Base-by-base conservation (phyloP, 92 coral and sea anemone species). In the Meandrina meandrites region DNA sequence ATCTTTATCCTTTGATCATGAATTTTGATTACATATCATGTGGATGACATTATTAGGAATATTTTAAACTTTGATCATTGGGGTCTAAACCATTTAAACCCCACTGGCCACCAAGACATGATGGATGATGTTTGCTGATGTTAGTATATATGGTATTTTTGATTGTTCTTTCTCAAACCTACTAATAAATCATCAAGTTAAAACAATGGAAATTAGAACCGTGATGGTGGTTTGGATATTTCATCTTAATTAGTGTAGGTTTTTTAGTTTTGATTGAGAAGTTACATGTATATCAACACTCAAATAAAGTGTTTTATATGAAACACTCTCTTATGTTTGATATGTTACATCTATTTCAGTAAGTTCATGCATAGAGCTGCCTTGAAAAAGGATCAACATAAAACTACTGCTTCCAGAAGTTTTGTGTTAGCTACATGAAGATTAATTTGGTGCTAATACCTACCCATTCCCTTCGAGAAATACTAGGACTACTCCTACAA, bases 1-100 rank as follows among this genome's bases (percentile, higher is more conserved):
- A 45, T 82, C 77, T 82, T 82, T 71, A n/a, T 82, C 77, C 77
- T 82, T 82, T 67, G 86, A 82, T 82, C 58, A 40, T 67, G 57
- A 67, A 64, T 36, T 82, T n/a, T 82, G 53, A 66, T 82, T 82
- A 30, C 73, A 82, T 64, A 82, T 82, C 86, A 82, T 68, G 58
- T 82, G 75, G 37, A 66, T 42, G 34, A 66, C 77, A 68, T 82
- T 66, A 56, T 66, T 82, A 67, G 86, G 58, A 82, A 67, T 47
- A 32, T 71, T 71, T 71, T 31, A 71, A 71, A 71, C 47, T 71
- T 71, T 71, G 76, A n/a, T 82, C 50, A 37, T 82, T 82, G 73
- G 56, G 56, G 77, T 81, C 76, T 81, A 81, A 81, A 81, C 75
- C 86, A 67, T 36, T 81, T 32, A 81, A 27, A 62, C 75, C 76